Conservation (phyloP, 2,888 invertebrate species). For the Rapana venosa region DNA sequence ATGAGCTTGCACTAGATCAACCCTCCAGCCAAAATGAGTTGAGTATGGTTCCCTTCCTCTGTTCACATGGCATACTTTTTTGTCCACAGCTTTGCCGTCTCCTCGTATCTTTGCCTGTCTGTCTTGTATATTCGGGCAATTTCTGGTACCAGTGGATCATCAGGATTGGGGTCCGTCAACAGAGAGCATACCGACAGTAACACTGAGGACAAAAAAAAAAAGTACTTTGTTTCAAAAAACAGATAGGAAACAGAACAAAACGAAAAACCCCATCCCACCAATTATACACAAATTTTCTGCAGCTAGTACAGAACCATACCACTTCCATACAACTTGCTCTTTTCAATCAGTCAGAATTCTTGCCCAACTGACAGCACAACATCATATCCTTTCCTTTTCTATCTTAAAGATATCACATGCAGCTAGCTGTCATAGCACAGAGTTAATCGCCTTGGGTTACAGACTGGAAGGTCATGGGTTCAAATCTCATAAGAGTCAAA, state of each 20-base stretch:
- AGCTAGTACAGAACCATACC: no score
- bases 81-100: constrained; percentile 99
- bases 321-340: no score
- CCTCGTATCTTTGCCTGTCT: constrained; percentile 99
- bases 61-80: constrained; percentile 98
- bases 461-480: no score
- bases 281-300: no score
- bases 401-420: no score
- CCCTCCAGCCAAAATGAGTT: background rate
- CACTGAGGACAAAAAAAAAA: constrained; percentile 84
- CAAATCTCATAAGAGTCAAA: no score
- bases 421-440: no score
- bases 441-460: no score
- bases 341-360: no score
- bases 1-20: no score
- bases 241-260: background rate
- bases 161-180: constrained; percentile 99
- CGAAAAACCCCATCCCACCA: background rate
- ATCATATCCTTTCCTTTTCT: no score
- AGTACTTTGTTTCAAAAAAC: background rate
- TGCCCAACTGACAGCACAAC: no score
- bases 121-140: constrained; percentile 99
- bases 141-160: constrained; percentile 99
- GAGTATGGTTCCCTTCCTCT: constrained; percentile 73
- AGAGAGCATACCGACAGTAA: constrained; percentile 99